Conservation (phyloP, 2,888 invertebrate genomes). For the Rotaria magnacalcarata region DNA sequence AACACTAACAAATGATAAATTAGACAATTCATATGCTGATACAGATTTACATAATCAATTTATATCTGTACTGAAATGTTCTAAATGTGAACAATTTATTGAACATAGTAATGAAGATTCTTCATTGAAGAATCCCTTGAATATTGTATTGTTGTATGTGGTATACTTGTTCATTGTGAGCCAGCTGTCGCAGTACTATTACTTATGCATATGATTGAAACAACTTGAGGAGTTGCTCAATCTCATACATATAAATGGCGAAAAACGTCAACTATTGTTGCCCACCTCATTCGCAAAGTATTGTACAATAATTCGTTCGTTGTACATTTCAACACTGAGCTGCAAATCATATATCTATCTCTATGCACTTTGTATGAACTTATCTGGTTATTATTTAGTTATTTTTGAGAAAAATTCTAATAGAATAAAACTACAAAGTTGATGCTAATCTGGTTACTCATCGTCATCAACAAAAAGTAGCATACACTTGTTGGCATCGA, state of each 20-base stretch:
- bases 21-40: conserved; percentile 36
- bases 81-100: conserved; percentile 52
- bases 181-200: conserved; percentile 85
- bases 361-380: no score
- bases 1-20: conserved; percentile 38
- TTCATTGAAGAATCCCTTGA: no score
- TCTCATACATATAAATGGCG: conserved; percentile 44
- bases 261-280: conserved; percentile 64
- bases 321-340: conserved; percentile 92
- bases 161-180: conserved; percentile 91
- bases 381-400: no score
- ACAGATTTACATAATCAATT: conserved; percentile 36
- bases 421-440: no score
- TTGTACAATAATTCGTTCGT: conserved; percentile 90
- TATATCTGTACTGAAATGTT: conserved; percentile 35
- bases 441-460: no score
- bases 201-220: conserved; percentile 80
- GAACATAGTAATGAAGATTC: conserved; percentile 82
- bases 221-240: conserved; percentile 63
- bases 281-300: conserved; percentile 91
- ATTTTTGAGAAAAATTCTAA: no score
- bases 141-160: conserved; percentile 84
- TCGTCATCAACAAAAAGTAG: no score
- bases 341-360: conserved; percentile 78
- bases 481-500: no score